Percentiles rank a stretch among this genome's conserved stretches.
phyloP scores from a whole-genome alignment of 2,888 invertebrate species.

The Adelognathus sp. region DNA sequence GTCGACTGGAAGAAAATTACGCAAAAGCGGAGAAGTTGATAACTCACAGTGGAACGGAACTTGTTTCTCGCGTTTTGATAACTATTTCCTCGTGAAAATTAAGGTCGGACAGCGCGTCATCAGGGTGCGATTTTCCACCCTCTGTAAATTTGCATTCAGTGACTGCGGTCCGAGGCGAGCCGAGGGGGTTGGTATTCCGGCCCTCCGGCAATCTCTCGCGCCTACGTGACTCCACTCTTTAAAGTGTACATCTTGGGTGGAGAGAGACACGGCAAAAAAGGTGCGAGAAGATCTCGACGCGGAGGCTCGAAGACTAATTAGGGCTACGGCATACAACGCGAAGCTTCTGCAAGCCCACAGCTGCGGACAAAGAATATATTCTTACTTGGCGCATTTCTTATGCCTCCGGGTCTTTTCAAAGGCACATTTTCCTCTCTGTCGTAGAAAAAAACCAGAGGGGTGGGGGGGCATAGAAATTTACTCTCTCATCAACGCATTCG shows the following conservation, averaged over 20 bases:
- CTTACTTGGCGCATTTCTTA: background rate
- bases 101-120: background rate
- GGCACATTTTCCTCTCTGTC: background rate
- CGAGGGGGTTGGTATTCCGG: background rate
- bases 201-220: conserved; percentile 12
- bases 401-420: conserved; percentile 1
- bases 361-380: background rate
- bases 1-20: background rate
- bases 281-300: background rate
- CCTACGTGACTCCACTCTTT: conserved; percentile 27
- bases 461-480: too few relatives aligned
- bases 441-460: background rate
- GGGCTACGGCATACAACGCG: conserved; percentile 23
- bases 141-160: background rate
- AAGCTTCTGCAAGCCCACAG: background rate
- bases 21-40: background rate
- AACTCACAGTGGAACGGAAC: background rate
- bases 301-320: conserved; percentile 43
- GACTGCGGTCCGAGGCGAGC: background rate
- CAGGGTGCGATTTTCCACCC: background rate
- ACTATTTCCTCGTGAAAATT: background rate
- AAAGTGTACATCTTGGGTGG: conserved; percentile 21
- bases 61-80: background rate
- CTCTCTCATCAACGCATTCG: too few relatives aligned
- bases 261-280: conserved; percentile 32